Evolutionary conservation across 2,888 invertebrate species (phyloP).

Genomic region (Napeogenes sylphis): DNA sequence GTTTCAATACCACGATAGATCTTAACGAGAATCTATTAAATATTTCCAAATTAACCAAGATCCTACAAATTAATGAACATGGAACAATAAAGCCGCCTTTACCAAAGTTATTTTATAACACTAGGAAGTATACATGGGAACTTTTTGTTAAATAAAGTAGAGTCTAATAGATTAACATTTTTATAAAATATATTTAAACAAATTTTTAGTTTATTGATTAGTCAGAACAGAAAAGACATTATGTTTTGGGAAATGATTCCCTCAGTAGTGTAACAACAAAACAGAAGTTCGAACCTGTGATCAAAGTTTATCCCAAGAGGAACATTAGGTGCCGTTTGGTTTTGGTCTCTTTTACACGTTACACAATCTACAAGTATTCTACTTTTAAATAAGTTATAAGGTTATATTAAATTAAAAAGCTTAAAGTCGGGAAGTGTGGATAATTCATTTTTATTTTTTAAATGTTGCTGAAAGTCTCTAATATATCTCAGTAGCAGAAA

Average conservation of each 20-base stretch:
- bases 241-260: conserved; percentile 47
- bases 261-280: conserved; percentile 63
- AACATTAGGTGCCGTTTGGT: conserved; percentile 58
- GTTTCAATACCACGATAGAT: conserved; percentile 13
- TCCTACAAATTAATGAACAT: background rate
- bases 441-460: background rate
- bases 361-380: conserved; percentile 5
- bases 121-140: too few species aligned
- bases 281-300: conserved; percentile 65
- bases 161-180: too few species aligned
- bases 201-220: too few species aligned
- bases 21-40: conserved; percentile 5
- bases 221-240: conserved; percentile 38
- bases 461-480: background rate
- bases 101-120: too few species aligned
- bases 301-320: conserved; percentile 60
- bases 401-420: too few species aligned
- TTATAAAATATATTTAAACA: too few species aligned
- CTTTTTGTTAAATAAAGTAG: too few species aligned
- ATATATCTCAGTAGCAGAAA: background rate
- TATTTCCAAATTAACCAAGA: conserved; percentile 11
- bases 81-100: too few species aligned
- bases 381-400: background rate
- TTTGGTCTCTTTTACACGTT: conserved; percentile 35
- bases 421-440: background rate